These are phyloP conservation scores for Athrips mouffetella DNA, from an alignment of 2,888 invertebrate genomes.

Conservation along the genomic window DNA sequence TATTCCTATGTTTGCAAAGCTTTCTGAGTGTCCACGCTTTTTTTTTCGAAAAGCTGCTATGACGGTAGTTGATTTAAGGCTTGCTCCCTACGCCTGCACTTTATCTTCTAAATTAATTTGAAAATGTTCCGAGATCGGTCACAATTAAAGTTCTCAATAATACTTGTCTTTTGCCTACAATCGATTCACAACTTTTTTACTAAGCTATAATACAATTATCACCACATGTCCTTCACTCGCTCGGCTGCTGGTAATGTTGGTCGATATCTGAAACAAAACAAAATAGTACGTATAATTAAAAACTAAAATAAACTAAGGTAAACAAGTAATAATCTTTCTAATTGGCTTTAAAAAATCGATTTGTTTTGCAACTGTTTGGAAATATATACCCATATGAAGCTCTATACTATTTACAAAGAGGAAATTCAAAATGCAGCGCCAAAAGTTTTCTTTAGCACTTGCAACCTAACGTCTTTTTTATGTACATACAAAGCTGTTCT, in stretches of 20 bases:
- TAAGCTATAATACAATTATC: constrained; percentile 32
- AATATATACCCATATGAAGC: no score
- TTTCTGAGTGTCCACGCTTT: neutral
- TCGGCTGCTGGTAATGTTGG: constrained; percentile 70
- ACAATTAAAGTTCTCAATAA: constrained; percentile 18
- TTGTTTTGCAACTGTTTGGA: no score
- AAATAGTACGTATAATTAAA: neutral
- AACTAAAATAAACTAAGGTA: neutral
- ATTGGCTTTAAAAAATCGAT: no score
- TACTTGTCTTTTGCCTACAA: constrained; percentile 14
- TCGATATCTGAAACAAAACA: constrained; percentile 59
- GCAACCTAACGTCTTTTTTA: no score
- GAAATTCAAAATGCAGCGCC: no score
- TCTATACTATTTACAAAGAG: no score
- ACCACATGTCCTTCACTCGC: constrained; percentile 79
- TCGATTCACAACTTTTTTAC: constrained; percentile 7
- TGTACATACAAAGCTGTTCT: no score
- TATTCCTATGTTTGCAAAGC: neutral
- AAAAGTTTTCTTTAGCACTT: no score
- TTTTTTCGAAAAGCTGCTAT: neutral
- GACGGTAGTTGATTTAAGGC: neutral
- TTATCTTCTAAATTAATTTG: constrained; percentile 3
- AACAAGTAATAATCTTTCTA: no score
- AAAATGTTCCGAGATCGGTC: constrained; percentile 22
- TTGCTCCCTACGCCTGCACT: neutral